Percentiles rank a stretch among this genome's conserved stretches.
Evolutionary conservation across 2,113 vertebrate species (phyloP).

Genomic region (Alouatta palliata): DNA sequence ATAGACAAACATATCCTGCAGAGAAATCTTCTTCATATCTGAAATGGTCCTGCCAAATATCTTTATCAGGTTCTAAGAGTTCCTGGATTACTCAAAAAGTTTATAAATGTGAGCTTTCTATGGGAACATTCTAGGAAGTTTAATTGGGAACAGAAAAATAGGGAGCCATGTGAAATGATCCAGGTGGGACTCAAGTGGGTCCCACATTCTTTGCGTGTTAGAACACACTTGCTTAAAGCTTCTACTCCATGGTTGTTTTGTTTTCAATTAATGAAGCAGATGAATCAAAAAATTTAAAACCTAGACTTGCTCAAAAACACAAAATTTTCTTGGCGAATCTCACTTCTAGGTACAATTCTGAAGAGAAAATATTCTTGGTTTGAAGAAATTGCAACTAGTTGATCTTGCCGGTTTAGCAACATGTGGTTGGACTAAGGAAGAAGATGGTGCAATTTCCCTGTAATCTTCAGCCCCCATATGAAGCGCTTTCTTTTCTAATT

Average conservation of each 20-base stretch:
- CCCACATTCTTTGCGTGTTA: not conserved
- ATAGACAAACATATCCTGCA: not conserved
- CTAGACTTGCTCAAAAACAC: not conserved
- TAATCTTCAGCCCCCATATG: not conserved
- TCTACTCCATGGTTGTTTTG: not conserved
- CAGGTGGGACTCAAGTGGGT: not conserved
- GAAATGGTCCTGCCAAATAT: not conserved
- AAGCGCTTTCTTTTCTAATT: slow-evolving; percentile 25
- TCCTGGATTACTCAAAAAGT: not conserved
- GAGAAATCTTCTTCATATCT: not conserved
- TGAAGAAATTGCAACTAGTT: not conserved
- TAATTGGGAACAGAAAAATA: not conserved
- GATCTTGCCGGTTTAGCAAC: not conserved
- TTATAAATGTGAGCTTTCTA: not conserved
- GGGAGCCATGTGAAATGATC: not conserved
- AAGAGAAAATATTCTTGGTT: not conserved
- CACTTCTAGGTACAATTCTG: not conserved
- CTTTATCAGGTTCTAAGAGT: not conserved
- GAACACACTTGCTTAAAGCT: not conserved
- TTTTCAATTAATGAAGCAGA: not conserved
- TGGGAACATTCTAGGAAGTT: not conserved
- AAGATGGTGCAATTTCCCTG: not conserved
- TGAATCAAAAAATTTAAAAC: not conserved
- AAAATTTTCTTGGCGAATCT: not conserved
- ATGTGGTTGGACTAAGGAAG: not conserved